Conservation (phyloP, 1,140 invertebrate species). For the Lasioglossum albipes region DNA sequence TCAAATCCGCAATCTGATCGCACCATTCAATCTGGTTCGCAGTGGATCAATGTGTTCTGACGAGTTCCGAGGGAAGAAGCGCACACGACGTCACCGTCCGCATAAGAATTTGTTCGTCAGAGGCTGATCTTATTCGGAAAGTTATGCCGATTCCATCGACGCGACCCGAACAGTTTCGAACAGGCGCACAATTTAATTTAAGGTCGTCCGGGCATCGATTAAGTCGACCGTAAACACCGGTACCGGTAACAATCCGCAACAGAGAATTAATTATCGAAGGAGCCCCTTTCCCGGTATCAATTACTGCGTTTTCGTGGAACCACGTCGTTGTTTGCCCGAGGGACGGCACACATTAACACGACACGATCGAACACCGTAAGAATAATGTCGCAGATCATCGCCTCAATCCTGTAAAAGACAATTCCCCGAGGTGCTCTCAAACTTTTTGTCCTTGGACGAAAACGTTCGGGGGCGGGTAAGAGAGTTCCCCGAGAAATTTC, state of each 20-base stretch:
- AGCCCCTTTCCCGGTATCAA: slow-evolving; percentile 3
- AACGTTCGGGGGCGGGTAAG: not conserved
- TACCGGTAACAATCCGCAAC: not conserved
- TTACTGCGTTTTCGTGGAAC: slow-evolving; percentile 27
- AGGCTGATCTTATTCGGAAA: too few species aligned
- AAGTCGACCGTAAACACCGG: not conserved
- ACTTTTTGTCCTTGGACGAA: not conserved
- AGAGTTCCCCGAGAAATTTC: not conserved
- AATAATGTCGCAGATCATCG: not conserved
- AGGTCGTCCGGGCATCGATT: not conserved
- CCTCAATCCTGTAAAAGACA: too few species aligned
- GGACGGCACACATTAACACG: not conserved
- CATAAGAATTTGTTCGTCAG: too few species aligned
- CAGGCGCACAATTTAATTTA: not conserved
- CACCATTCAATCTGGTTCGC: too few species aligned
- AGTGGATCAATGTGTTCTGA: too few species aligned
- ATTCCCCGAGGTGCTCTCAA: not conserved
- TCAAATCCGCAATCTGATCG: too few species aligned
- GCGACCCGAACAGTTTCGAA: too few species aligned
- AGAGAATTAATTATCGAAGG: slow-evolving; percentile 19
- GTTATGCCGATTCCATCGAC: too few species aligned
- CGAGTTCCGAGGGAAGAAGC: too few species aligned
- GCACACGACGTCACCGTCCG: too few species aligned
- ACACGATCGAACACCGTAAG: slow-evolving; percentile 14
- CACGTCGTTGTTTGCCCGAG: not conserved